These are phyloP conservation scores for Spinibarbus caldwelli DNA, from an alignment of 2,797 vertebrate genomes.

Conservation along the genomic window DNA sequence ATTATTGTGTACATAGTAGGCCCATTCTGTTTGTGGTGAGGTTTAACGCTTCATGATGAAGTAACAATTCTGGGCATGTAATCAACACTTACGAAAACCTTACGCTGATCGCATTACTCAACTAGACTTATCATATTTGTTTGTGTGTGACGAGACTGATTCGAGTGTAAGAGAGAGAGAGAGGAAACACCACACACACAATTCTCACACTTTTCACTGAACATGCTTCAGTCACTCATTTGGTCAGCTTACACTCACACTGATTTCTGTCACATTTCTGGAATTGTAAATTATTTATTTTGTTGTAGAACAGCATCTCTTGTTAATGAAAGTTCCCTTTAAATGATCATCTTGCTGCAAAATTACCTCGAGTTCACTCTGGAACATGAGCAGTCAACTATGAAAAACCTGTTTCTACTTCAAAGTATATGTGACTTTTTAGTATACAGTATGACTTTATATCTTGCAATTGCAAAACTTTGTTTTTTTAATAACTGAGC, in stretches of 20 bases:
- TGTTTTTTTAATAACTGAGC: background rate
- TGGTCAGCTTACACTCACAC: background rate
- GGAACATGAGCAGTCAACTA: too few relatives aligned
- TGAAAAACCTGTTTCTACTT: background rate
- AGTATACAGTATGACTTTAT: background rate
- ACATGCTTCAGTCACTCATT: background rate
- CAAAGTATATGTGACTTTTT: too few relatives aligned
- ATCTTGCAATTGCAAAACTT: background rate
- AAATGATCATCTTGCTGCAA: background rate
- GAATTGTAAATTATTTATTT: background rate
- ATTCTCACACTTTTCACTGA: background rate
- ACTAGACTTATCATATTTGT: conserved; percentile 27
- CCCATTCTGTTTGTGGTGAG: conserved; percentile 20
- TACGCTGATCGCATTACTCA: conserved; percentile 40
- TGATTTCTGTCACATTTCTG: conserved; percentile 1
- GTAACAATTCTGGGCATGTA: conserved; percentile 23
- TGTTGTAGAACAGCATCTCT: background rate
- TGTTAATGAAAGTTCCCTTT: background rate
- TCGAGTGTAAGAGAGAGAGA: background rate
- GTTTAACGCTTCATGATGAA: conserved; percentile 2
- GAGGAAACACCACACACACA: background rate
- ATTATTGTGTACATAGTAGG: conserved; percentile 27
- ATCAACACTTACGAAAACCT: conserved; percentile 7
- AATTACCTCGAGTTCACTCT: background rate
- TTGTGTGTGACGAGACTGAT: conserved; percentile 8